Evolutionary conservation across 2,888 invertebrate genomes (phyloP).

Genomic region (Digitonthophagus gazella): DNA sequence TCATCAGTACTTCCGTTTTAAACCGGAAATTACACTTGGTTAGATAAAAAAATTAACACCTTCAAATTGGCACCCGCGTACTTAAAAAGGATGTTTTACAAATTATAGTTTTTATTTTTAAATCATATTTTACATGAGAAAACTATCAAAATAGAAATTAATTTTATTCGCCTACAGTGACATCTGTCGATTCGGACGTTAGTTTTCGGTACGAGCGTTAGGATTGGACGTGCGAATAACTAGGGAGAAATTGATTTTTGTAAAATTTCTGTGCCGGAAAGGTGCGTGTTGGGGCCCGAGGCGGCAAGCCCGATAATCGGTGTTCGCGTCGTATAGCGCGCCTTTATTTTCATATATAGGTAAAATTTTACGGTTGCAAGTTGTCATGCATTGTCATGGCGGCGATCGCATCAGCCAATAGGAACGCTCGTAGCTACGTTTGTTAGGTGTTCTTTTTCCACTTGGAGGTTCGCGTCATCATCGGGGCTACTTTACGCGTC

Average conservation of each 20-base stretch:
- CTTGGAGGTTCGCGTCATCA: conserved; percentile 68
- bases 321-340: conserved; percentile 31
- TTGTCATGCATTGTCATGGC: conserved; percentile 69
- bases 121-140: background rate
- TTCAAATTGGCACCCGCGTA: conserved; percentile 9
- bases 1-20: conserved; percentile 22
- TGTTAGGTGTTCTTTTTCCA: conserved; percentile 66
- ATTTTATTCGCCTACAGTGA: conserved; percentile 26
- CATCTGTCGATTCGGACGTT: conserved; percentile 30
- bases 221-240: conserved; percentile 35
- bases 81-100: background rate
- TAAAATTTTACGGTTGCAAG: conserved; percentile 51
- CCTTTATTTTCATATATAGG: conserved; percentile 41
- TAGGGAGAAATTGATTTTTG: conserved; percentile 31
- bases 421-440: conserved; percentile 63
- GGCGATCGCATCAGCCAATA: conserved; percentile 68
- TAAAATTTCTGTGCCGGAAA: conserved; percentile 25
- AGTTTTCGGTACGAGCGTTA: conserved; percentile 29
- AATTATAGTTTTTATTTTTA: conserved; percentile 19
- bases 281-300: conserved; percentile 4
- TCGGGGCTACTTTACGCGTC: conserved; percentile 63
- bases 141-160: background rate
- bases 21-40: conserved; percentile 25
- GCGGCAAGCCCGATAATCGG: conserved; percentile 21
- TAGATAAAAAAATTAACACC: conserved; percentile 21